Evolutionary conservation across 2,888 invertebrate genomes (phyloP).

Genomic region (Meteorus colon): DNA sequence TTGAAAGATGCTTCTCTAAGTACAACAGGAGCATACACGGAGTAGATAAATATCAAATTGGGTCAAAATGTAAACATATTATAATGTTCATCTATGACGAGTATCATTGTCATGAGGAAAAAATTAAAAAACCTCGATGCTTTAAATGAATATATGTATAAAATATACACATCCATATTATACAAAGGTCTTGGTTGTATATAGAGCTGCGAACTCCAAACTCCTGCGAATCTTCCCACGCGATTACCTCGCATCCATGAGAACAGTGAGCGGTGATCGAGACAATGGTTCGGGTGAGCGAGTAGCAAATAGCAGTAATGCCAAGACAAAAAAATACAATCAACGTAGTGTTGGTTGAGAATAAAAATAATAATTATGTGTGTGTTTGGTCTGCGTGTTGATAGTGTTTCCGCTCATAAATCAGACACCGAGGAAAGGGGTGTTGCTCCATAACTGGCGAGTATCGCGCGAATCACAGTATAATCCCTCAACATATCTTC

Average conservation of each 20-base stretch:
- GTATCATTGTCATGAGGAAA: not conserved
- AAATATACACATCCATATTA: not conserved
- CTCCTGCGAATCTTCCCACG: slow-evolving; percentile 73
- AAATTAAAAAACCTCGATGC: not conserved
- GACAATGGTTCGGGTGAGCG: slow-evolving; percentile 65
- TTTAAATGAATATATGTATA: not conserved
- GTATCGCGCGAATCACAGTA: slow-evolving; percentile 6
- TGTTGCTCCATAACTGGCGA: not conserved
- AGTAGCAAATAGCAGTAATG: slow-evolving; percentile 29
- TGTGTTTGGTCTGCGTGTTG: slow-evolving; percentile 58
- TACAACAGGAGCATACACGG: not conserved
- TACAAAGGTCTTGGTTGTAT: slow-evolving; percentile 41
- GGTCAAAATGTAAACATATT: not conserved
- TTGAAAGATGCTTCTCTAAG: too few relatives aligned
- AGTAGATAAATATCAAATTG: not conserved
- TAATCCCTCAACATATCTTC: slow-evolving; percentile 38
- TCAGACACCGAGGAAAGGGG: slow-evolving; percentile 42
- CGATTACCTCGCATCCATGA: slow-evolving; percentile 60
- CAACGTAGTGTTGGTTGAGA: slow-evolving; percentile 33
- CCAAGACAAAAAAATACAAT: slow-evolving; percentile 44
- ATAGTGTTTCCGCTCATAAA: slow-evolving; percentile 71
- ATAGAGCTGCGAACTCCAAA: slow-evolving; percentile 64
- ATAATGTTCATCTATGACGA: not conserved
- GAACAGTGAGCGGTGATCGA: slow-evolving; percentile 65
- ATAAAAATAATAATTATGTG: slow-evolving; percentile 46